These are phyloP conservation scores for Bathynomus jamesi DNA, from an alignment of 1,140 invertebrate genomes.

Conservation along the genomic window DNA sequence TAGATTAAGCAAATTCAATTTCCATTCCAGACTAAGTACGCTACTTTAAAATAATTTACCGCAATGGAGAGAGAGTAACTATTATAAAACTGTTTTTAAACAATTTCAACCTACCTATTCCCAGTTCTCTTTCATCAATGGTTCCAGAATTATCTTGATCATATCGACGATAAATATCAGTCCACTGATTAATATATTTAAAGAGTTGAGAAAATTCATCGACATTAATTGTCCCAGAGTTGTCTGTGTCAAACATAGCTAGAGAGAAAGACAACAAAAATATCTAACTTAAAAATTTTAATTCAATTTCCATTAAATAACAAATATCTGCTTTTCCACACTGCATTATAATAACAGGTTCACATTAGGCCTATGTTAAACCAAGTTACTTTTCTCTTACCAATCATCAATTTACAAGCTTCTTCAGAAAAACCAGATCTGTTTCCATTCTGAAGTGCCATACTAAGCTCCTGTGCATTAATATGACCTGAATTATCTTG, in stretches of 20 bases:
- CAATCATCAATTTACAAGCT: conserved; percentile 82
- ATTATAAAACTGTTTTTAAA: no score
- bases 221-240: conserved; percentile 75
- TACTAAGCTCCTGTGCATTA: conserved; percentile 64
- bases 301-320: no score
- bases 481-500: conserved; percentile 62
- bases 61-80: no score
- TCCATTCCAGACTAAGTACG: no score
- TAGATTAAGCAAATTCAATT: no score
- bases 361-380: no score
- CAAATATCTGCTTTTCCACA: no score
- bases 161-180: conserved; percentile 67
- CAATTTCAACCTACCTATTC: conserved; percentile 51
- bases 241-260: conserved; percentile 83
- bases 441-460: conserved; percentile 75
- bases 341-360: no score
- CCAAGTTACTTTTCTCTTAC: no score
- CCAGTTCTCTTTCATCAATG: conserved; percentile 70
- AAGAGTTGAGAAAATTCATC: conserved; percentile 79
- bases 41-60: no score
- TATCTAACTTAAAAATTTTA: no score
- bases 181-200: conserved; percentile 82
- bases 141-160: conserved; percentile 72
- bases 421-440: conserved; percentile 74
- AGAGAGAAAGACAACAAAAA: conserved; percentile 39